A percentile compares a stretch with the other conserved stretches of the same genome.
Conservation (phyloP, 2,797 vertebrate species). For the Pseudochaenichthys georgianus region DNA sequence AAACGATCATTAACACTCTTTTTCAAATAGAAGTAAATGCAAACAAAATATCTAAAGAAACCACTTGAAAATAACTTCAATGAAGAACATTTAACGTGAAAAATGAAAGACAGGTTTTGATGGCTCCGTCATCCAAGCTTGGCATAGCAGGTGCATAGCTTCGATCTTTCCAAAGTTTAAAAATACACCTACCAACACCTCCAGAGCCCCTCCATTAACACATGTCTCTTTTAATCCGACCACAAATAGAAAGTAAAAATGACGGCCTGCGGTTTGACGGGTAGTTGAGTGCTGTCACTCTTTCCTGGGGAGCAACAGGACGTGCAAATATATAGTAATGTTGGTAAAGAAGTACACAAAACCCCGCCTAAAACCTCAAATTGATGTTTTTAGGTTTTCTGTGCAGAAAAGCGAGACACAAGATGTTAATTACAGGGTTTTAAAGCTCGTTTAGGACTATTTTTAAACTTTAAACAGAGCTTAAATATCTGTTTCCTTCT, state of each 20-base stretch:
- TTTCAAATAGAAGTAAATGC: too few relatives aligned
- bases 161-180: constrained; percentile 8
- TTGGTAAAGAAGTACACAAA: neutral
- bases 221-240: neutral
- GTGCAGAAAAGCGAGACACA: neutral
- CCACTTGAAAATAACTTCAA: too few relatives aligned
- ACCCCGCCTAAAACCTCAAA: constrained; percentile 1
- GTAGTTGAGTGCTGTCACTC: neutral
- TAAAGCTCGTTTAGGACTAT: neutral
- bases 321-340: too few relatives aligned
- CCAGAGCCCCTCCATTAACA: neutral
- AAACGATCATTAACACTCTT: too few relatives aligned
- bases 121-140: too few relatives aligned
- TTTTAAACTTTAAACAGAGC: neutral
- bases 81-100: too few relatives aligned
- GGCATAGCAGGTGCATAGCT: neutral
- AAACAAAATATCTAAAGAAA: too few relatives aligned
- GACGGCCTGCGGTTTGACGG: neutral
- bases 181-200: neutral
- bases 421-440: neutral
- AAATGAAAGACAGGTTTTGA: too few relatives aligned
- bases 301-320: neutral
- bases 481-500: neutral
- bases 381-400: neutral
- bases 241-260: neutral